phyloP scores from a whole-genome alignment of 2,797 vertebrate species.

The Avahi laniger region DNA sequence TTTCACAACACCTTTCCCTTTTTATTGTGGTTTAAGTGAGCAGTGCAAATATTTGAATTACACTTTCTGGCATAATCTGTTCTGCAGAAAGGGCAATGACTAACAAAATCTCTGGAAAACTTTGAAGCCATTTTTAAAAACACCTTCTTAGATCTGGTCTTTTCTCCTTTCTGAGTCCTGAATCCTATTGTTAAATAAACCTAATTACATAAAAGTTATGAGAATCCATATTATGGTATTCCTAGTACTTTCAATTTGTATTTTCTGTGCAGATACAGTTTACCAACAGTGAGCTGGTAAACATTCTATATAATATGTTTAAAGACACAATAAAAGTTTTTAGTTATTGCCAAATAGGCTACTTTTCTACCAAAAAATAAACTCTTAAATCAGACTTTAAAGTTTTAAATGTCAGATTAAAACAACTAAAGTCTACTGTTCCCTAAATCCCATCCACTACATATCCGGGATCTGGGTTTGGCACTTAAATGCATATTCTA shows the following conservation, averaged over 20 bases:
- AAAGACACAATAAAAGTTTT: neutral
- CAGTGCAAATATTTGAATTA: constrained; percentile 55
- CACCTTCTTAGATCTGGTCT: neutral
- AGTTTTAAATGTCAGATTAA: constrained; percentile 30
- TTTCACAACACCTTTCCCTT: constrained; percentile 58
- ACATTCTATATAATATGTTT: constrained; percentile 7
- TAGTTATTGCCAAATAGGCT: neutral
- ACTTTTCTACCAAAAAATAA: neutral
- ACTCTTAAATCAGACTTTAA: neutral
- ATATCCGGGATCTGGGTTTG: neutral
- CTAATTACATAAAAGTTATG: neutral
- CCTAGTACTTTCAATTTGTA: neutral
- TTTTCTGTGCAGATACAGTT: neutral
- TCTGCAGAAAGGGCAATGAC: neutral
- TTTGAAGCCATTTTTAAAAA: constrained; percentile 24
- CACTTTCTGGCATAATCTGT: constrained; percentile 20
- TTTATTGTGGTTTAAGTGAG: constrained; percentile 51
- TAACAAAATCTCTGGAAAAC: constrained; percentile 37
- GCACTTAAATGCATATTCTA: neutral
- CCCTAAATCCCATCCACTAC: neutral
- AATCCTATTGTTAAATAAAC: neutral
- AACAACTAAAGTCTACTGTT: neutral
- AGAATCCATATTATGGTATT: neutral
- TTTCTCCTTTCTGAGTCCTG: neutral
- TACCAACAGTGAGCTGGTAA: neutral